Percentiles rank a stretch among this genome's conserved stretches.
Evolutionary conservation across 2,113 vertebrate species (phyloP).

Genomic region (Nycticryphes semicollaris): DNA sequence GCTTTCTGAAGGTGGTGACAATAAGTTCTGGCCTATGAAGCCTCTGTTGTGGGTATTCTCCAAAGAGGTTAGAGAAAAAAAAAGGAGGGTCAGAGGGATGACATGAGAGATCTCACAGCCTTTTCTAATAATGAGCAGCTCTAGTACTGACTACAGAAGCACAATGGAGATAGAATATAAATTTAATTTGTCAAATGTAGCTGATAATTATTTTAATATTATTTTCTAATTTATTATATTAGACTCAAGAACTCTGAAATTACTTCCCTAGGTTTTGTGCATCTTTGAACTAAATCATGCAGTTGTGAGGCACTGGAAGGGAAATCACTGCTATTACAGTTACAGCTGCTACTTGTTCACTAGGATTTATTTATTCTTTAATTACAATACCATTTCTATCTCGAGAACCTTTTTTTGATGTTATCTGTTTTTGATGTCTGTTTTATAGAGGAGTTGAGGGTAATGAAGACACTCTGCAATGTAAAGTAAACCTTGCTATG

Average conservation of each 20-base stretch:
- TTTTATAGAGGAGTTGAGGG: not conserved
- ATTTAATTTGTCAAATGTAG: not conserved
- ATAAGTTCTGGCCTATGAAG: not conserved
- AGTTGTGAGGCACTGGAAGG: not conserved
- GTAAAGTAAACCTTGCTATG: not conserved
- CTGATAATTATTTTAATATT: not conserved
- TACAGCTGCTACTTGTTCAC: not conserved
- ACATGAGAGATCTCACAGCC: not conserved
- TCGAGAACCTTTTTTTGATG: not conserved
- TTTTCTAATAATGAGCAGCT: not conserved
- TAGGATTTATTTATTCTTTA: not conserved
- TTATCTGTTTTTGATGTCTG: not conserved
- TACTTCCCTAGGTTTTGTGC: fast-evolving
- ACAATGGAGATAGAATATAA: not conserved
- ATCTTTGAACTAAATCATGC: not conserved
- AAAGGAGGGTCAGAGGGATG: not conserved
- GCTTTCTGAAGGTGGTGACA: not conserved
- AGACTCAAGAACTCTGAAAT: not conserved
- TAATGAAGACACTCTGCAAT: not conserved
- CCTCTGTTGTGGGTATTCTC: not conserved
- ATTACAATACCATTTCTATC: not conserved
- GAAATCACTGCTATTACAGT: not conserved
- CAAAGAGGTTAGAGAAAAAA: not conserved
- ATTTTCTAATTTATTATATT: not conserved
- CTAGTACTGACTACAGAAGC: not conserved